Base-by-base conservation (phyloP, 1,140 invertebrate species). In the Drosophila murphyi region DNA sequence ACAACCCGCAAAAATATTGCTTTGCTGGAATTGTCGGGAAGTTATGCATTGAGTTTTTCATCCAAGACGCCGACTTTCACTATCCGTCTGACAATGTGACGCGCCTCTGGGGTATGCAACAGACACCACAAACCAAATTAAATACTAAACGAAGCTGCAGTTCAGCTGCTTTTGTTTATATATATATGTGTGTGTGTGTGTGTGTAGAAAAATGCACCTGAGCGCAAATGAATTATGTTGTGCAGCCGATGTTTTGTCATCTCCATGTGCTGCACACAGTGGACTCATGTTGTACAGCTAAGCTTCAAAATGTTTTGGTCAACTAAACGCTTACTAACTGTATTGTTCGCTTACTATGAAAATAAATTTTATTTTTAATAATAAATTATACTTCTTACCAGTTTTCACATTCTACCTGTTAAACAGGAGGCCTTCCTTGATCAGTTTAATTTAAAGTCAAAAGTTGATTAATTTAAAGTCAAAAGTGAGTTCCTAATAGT, bases 171-270 rank as follows among this genome's bases (percentile, higher is more conserved):
- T 60, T 12, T 35, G 48, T 39, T 20, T 67, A 41, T 45, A n/a
- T 45, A 5, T 55, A 2, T 35, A 32, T 28, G 50, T 55, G 29
- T 56, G n/a, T 63, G 52, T 34, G 32, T 32, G 41, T 63, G 6
- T 56, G 10, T 32, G 20, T 47, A 76, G 52, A 72, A 67, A 77
- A 82, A 77, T 59, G 83, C 83, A 88, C 80, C 83, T 88, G 83
- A 79, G 83, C 76, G 77, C 83, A 89, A 88, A 88, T 88, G 83
- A 88, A 89, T 88, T 77, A 69, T 83, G 85, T 72, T 82, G 73
- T 77, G 64, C 64, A 60, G 39, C 54, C 54, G 35, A 39, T 74
- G 45, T 41, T 57, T 54, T 28, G 32, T 54, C 51, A 8, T 12
- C 10, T 5, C 8, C 10, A 52, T 31, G 7, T 41, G 41, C 28